These are phyloP conservation scores for Halyomorpha halys DNA, from an alignment of 1,140 invertebrate genomes.

Conservation along the genomic window DNA sequence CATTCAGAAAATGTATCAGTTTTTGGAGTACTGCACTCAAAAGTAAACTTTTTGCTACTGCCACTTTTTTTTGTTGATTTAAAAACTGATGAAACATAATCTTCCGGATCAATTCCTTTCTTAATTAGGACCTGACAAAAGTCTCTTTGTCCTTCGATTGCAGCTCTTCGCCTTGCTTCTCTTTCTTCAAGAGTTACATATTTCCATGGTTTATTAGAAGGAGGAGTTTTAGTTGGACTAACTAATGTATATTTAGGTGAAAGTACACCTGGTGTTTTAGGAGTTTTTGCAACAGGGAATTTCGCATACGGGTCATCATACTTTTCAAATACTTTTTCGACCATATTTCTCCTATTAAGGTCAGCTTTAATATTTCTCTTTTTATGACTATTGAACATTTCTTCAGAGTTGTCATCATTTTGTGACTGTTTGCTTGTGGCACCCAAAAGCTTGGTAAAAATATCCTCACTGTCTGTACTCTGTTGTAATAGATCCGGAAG, in stretches of 20 bases:
- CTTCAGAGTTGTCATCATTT: not conserved
- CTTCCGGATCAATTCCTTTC: not conserved
- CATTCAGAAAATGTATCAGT: not conserved
- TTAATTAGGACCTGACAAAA: not conserved
- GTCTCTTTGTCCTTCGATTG: not conserved
- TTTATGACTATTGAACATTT: not conserved
- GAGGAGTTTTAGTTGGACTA: not conserved
- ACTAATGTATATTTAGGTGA: not conserved
- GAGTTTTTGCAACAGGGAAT: not conserved
- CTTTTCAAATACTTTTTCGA: not conserved
- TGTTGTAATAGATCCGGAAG: too few species aligned
- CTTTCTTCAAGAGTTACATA: constrained; percentile 9
- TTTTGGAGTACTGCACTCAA: constrained; percentile 13
- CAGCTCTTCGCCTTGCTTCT: not conserved
- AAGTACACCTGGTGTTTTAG: not conserved
- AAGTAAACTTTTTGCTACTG: constrained; percentile 9
- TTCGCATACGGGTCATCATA: constrained; percentile 2
- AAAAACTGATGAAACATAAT: not conserved
- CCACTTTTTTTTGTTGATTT: not conserved
- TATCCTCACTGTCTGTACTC: too few species aligned
- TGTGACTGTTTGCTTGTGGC: not conserved
- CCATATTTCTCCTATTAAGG: not conserved
- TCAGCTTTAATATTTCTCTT: not conserved
- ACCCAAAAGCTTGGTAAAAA: too few species aligned
- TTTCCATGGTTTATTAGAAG: not conserved